Base-by-base conservation (phyloP, 2,888 invertebrate species). In the Dasypogon diadema region DNA sequence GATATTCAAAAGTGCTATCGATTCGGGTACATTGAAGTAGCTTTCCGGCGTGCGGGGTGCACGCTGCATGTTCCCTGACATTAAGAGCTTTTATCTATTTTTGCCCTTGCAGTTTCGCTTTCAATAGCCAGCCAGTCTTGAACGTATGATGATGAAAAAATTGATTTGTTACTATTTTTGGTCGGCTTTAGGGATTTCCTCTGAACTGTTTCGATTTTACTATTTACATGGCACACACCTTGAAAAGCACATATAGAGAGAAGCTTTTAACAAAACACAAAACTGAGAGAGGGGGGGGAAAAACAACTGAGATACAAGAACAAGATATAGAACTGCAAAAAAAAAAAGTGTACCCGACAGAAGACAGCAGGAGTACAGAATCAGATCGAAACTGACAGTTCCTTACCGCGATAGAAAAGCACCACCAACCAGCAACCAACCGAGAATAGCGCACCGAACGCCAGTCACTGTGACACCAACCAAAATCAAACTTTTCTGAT, bases 1-100 rank as follows among this genome's bases (percentile, higher is more conserved):
- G 51, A 85, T 85, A 70, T 85, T 85, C 22, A 85, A 79, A 56
- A 85, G 79, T 0, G 86, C 85, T 78, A 85, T 85, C 26, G 85
- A 85, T 74, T 85, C 85, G 51, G 86, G 85, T 16, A 85, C 85
- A 79, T 85, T 85, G 77, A 85, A 85, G 76, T 85, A 85, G 75
- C 85, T 84, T 76, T 85, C 85, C 1, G 86, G 85, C 0, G 85
- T 85, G 18, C 85, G 82, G 2, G 85, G 85, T 14, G 85, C 85
- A 22, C 85, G 82, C 80, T 86, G 86, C 77, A 86, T 86, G 60
- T 73, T 73, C 56, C 73, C 73, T 56, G 73, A 73, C 73, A 73
- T 73, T 73, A 42, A 73, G 37, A 73, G 56, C 54, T 70, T 30
- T 70, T 70, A 30, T 70, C 34, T 34, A 34, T 34, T 54, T 54